Evolutionary conservation across 1,140 invertebrate species (phyloP).

Genomic region (Probaryconus sp.): DNA sequence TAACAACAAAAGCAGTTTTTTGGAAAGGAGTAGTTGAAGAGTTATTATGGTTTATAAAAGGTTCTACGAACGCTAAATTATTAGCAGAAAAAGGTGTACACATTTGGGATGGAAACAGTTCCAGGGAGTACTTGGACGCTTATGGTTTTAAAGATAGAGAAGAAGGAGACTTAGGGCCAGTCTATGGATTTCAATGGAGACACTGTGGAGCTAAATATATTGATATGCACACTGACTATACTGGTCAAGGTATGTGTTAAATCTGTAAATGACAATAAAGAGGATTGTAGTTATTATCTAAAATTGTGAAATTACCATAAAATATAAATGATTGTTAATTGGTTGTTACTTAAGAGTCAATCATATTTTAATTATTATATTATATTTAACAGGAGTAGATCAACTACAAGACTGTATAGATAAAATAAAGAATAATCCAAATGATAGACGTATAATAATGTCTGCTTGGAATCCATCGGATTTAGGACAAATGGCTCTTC

Average conservation of each 20-base stretch:
- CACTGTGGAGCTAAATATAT: slow-evolving; percentile 97
- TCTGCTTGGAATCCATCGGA: slow-evolving; percentile 97
- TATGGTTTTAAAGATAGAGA: slow-evolving; percentile 90
- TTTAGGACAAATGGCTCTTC: slow-evolving; percentile 94
- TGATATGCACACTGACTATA: slow-evolving; percentile 91
- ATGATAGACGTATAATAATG: slow-evolving; percentile 94
- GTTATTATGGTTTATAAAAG: slow-evolving; percentile 96
- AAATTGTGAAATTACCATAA: too few species aligned
- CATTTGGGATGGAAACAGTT: slow-evolving; percentile 99
- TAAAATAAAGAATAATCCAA: slow-evolving; percentile 90
- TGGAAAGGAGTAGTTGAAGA: slow-evolving; percentile 96
- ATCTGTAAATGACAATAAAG: too few species aligned
- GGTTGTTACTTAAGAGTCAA: too few species aligned
- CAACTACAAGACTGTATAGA: slow-evolving; percentile 93
- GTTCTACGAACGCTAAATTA: slow-evolving; percentile 94
- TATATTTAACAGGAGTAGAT: slow-evolving; percentile 83
- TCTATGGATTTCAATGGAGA: slow-evolving; percentile 99
- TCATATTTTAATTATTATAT: slow-evolving; percentile 10
- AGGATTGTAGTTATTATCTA: too few species aligned
- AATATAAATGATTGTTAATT: too few species aligned
- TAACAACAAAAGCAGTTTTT: slow-evolving; percentile 98
- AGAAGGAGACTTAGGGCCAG: slow-evolving; percentile 97
- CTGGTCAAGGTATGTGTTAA: slow-evolving; percentile 88
- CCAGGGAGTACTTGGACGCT: slow-evolving; percentile 92
- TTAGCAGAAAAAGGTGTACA: slow-evolving; percentile 91